phyloP scores from a whole-genome alignment of 2,113 vertebrate species.

The Miniopterus natalensis region DNA sequence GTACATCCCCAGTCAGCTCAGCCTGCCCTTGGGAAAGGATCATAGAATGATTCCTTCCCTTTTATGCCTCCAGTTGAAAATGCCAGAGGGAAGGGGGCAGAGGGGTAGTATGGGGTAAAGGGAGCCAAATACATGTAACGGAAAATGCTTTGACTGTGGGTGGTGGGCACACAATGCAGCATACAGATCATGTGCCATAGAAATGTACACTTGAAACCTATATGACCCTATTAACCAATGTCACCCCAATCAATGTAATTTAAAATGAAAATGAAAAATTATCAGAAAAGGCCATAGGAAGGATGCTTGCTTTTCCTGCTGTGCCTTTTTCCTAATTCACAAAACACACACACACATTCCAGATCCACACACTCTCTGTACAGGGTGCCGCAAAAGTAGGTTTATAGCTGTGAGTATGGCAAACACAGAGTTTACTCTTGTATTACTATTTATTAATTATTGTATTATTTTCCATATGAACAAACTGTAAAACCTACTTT shows the following conservation, averaged over 20 bases:
- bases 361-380: not conserved
- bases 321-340: constrained; percentile 26
- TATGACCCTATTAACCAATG: not conserved
- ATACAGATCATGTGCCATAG: not conserved
- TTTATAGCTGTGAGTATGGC: not conserved
- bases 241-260: not conserved
- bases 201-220: not conserved
- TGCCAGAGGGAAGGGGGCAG: not conserved
- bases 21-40: not conserved
- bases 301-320: not conserved
- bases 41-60: not conserved
- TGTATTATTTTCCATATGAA: not conserved
- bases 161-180: not conserved
- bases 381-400: not conserved
- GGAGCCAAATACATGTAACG: not conserved
- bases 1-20: not conserved
- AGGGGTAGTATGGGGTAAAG: not conserved
- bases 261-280: constrained; percentile 49
- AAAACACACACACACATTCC: not conserved
- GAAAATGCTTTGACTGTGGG: not conserved
- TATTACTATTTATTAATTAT: not conserved
- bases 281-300: constrained; percentile 14
- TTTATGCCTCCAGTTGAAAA: not conserved
- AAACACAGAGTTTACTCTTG: not conserved
- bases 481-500: not conserved